Evolutionary conservation across 1,140 invertebrate species (phyloP), one percentile per base, ranked within the genome.

Genomic region (Mactra quadrangularis): DNA sequence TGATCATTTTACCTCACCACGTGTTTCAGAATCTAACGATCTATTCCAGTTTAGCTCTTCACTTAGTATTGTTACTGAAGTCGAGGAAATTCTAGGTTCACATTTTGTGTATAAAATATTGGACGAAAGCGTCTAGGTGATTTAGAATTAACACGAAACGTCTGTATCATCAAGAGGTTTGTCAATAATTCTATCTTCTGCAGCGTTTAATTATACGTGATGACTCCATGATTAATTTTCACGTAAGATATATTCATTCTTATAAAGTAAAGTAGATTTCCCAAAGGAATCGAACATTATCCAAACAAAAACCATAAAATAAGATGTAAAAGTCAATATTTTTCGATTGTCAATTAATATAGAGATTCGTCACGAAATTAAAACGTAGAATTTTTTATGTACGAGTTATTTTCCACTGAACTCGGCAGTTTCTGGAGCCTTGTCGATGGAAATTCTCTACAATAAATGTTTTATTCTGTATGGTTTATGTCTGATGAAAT

Each of bases 201-300:
- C 22, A 72, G 31, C 50, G n/a, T 57, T 55, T 72, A 55, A 57
- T 72, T 57, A 72, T 50, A 57, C 35, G 45, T 68, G 64, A 68
- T 68, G 64, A 68, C 47, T 47, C 29, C 64, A 68, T 68, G 52
- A 72, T 57, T 57, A 55, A 72, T 72, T 72, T 57, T 38, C 35
- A 57, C 50, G 15, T 55, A 72, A 72, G 33, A 57, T 68, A 41
- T 68, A 72, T 72, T 72, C 70, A 72, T 72, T 57, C 53, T 55
- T 72, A 72, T 72, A 57, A 57, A 72, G 33, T 31, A 55, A 27
- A 7, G n/a, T 55, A 55, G 70, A 72, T 72, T 72, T 72, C 70
- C 70, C 70, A 33, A 31, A n/a, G 60, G 60, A 35, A n/a, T 11
- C 33, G 13, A 17, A 13, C 25, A 50, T 50, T 68, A 68, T 68